Conservation (phyloP, 2,113 vertebrate genomes). For the Salvelinus sp. region DNA sequence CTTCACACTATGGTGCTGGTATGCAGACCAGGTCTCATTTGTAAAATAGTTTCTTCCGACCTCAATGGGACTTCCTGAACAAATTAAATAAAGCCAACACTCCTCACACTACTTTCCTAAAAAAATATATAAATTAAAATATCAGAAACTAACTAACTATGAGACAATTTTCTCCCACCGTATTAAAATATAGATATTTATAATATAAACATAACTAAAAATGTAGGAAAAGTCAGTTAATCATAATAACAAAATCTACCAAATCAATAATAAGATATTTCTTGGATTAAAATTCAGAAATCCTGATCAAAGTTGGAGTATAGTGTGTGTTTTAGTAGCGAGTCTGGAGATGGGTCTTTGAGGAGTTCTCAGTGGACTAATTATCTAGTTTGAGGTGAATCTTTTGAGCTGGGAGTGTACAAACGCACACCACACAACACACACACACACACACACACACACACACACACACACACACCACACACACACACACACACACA, state of each 20-base stretch:
- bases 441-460: no score
- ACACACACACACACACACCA: no score
- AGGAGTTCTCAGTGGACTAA: background rate
- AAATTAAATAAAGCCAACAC: background rate
- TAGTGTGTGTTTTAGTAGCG: background rate
- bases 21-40: no score
- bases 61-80: no score
- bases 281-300: background rate
- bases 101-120: background rate
- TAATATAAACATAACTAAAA: background rate
- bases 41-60: no score
- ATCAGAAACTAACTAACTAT: background rate
- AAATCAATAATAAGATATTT: background rate
- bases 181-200: background rate
- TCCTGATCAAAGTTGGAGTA: background rate
- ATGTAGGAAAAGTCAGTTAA: background rate
- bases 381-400: background rate
- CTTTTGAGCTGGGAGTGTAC: background rate
- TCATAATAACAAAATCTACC: background rate
- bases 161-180: background rate
- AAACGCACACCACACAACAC: rapidly evolving
- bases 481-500: no score
- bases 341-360: background rate
- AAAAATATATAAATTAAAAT: background rate
- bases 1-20: background rate